Conservation (phyloP, 2,113 vertebrate species). For the Gasterosteus aculeatus region DNA sequence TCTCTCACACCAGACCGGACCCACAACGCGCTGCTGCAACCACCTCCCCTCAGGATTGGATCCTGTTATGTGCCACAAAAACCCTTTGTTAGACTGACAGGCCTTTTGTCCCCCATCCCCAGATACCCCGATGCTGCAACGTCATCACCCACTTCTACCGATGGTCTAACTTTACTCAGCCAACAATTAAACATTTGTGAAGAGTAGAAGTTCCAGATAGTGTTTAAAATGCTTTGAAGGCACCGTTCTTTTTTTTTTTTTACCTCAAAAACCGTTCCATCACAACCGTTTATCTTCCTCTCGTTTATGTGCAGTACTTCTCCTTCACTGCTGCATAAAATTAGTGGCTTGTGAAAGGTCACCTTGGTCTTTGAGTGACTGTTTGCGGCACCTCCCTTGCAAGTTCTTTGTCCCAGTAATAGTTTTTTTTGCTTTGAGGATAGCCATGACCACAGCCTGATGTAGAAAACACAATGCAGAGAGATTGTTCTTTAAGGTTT, state of each 20-base stretch:
- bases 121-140: not conserved
- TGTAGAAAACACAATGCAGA: conserved; percentile 11
- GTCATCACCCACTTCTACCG: not conserved
- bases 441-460: conserved; percentile 21
- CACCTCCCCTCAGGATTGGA: not conserved
- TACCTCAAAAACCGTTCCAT: conserved; percentile 45
- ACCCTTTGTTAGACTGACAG: not conserved
- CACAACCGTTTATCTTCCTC: conserved; percentile 36
- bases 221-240: not conserved
- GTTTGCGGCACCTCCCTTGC: conserved; percentile 53
- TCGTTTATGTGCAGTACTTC: conserved; percentile 40
- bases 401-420: conserved; percentile 50
- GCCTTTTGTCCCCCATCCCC: not conserved
- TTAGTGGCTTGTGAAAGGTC: conserved; percentile 78
- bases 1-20: no score
- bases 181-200: not conserved
- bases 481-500: not conserved
- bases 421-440: conserved; percentile 42
- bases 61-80: not conserved
- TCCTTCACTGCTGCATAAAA: conserved; percentile 64
- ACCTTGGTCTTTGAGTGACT: conserved; percentile 69
- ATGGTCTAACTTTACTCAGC: not conserved
- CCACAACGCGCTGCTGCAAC: not conserved
- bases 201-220: not conserved
- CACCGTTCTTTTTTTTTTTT: conserved; percentile 9